Evolutionary conservation across 2,888 invertebrate genomes (phyloP).

Genomic region (Mycalesis mineus): DNA sequence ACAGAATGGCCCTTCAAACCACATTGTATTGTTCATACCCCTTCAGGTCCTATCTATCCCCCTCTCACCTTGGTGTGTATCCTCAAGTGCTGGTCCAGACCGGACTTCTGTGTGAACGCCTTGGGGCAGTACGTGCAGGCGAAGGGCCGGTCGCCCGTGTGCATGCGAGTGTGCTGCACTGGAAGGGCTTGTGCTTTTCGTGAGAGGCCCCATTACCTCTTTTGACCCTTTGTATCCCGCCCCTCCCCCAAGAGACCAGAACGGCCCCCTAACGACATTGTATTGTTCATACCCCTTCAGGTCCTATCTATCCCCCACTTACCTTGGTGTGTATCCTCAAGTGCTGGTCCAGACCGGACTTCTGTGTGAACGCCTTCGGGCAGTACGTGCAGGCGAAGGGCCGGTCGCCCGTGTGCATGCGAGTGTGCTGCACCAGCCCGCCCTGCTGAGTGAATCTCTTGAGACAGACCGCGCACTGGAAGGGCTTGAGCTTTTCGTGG

Average conservation of each 20-base stretch:
- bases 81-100: constrained; percentile 63
- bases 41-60: too few relatives aligned
- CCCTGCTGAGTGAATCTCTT: constrained; percentile 66
- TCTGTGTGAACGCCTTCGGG: constrained; percentile 66
- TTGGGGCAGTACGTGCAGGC: constrained; percentile 46
- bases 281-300: too few relatives aligned
- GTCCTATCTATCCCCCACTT: background rate
- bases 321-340: constrained; percentile 61
- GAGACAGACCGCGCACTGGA: constrained; percentile 54
- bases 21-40: too few relatives aligned
- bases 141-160: background rate
- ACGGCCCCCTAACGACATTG: too few relatives aligned
- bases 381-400: constrained; percentile 64
- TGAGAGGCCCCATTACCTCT: too few relatives aligned
- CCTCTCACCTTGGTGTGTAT: constrained; percentile 55
- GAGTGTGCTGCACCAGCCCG: constrained; percentile 60
- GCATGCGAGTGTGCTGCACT: background rate
- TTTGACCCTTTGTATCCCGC: too few relatives aligned
- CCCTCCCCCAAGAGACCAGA: too few relatives aligned
- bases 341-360: constrained; percentile 68
- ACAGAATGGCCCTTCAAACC: too few relatives aligned
- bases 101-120: constrained; percentile 69
- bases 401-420: constrained; percentile 61
- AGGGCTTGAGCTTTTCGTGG: constrained; percentile 59
- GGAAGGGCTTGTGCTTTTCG: background rate